A percentile compares a stretch with the other conserved stretches of the same genome.
Conservation (phyloP, 2,113 vertebrate species). For the Istiophorus platypterus region DNA sequence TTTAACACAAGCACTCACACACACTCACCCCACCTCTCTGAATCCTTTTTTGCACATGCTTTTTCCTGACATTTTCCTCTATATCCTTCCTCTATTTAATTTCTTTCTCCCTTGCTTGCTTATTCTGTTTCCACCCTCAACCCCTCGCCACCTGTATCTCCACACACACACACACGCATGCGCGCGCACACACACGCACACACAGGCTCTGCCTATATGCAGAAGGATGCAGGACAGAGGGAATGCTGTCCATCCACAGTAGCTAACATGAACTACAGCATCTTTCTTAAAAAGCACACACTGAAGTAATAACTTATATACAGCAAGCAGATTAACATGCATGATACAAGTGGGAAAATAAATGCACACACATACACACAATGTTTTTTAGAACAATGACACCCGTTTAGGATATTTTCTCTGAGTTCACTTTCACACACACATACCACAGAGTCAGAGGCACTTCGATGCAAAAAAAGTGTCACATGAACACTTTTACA, state of each 20-base stretch:
- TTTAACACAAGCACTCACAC: constrained; percentile 38
- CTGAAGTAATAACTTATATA: constrained; percentile 22
- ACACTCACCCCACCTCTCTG: constrained; percentile 30
- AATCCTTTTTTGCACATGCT: constrained; percentile 70
- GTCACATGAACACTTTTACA: constrained; percentile 61
- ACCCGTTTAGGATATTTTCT: constrained; percentile 24
- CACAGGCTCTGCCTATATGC: constrained; percentile 42
- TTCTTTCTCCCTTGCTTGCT: constrained; percentile 62
- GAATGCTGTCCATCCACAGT: constrained; percentile 47
- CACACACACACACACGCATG: constrained; percentile 7
- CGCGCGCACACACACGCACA: constrained; percentile 17
- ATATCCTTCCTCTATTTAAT: constrained; percentile 77
- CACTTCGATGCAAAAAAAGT: constrained; percentile 49
- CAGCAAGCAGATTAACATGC: not conserved
- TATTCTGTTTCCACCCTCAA: constrained; percentile 58
- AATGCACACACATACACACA: not conserved
- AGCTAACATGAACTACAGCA: constrained; percentile 28
- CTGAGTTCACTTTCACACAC: constrained; percentile 34
- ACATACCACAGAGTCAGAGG: constrained; percentile 37
- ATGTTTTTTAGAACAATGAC: constrained; percentile 16
- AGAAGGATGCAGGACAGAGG: constrained; percentile 55
- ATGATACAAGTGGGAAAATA: not conserved
- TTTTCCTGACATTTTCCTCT: constrained; percentile 83
- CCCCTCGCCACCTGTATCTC: constrained; percentile 27
- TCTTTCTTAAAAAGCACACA: constrained; percentile 34